Evolutionary conservation across 2,113 vertebrate genomes (phyloP).

Genomic region (Microcebus griseorufus): DNA sequence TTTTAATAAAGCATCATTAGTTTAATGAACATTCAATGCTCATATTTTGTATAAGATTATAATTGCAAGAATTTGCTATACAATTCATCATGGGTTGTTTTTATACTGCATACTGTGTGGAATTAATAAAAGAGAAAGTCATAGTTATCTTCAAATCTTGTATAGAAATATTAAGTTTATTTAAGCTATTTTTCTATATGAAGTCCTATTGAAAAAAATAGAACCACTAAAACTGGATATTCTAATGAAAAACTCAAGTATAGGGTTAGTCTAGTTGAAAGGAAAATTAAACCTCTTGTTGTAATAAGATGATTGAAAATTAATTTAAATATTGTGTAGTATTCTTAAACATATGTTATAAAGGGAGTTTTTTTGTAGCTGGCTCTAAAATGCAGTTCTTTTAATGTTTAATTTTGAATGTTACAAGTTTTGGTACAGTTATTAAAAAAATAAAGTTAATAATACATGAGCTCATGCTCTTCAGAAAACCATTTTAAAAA

Average conservation of each 20-base stretch:
- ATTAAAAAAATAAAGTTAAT: background rate
- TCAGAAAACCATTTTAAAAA: background rate
- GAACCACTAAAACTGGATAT: background rate
- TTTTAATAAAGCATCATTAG: constrained; percentile 28
- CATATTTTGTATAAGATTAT: constrained; percentile 7
- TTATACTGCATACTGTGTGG: background rate
- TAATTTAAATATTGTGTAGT: background rate
- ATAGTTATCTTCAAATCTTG: background rate
- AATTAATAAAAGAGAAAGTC: constrained; percentile 43
- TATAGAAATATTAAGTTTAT: constrained; percentile 36
- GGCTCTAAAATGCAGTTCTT: background rate
- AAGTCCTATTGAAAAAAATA: background rate
- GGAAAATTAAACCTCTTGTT: constrained; percentile 17
- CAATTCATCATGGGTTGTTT: background rate
- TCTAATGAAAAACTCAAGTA: constrained; percentile 22
- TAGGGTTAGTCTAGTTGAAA: background rate
- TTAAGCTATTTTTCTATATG: background rate
- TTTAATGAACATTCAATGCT: constrained; percentile 2
- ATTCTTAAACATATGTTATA: background rate
- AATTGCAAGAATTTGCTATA: background rate
- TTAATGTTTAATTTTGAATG: background rate
- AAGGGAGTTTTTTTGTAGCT: background rate
- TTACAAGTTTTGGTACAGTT: background rate
- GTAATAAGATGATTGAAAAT: background rate
- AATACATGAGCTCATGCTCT: background rate